phyloP scores from a whole-genome alignment of 2,113 vertebrate species.

The Charina bottae region DNA sequence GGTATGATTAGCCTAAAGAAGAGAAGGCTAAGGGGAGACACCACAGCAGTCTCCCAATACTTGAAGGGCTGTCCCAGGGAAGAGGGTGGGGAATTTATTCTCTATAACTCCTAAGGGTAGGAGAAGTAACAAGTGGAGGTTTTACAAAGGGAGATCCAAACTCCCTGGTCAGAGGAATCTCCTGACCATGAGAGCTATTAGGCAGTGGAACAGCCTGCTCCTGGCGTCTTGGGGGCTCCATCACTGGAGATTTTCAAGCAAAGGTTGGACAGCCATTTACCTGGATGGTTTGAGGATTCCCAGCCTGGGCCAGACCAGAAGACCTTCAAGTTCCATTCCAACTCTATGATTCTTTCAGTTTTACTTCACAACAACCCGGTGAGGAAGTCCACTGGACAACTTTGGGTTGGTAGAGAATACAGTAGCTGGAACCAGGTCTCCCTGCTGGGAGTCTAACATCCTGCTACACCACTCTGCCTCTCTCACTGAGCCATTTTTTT shows the following conservation, averaged over 20 bases:
- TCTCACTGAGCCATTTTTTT: neutral
- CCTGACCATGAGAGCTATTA: neutral
- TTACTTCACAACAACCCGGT: neutral
- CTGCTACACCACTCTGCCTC: neutral
- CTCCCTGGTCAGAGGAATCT: no score
- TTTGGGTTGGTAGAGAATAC: neutral
- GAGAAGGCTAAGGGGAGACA: neutral
- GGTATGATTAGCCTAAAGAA: neutral
- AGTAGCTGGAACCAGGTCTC: neutral
- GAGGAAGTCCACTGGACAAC: neutral
- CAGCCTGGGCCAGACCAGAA: neutral
- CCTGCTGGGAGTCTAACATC: neutral
- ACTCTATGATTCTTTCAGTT: neutral
- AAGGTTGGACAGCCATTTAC: neutral
- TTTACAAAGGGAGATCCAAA: neutral
- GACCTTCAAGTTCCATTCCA: neutral
- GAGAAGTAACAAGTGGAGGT: neutral
- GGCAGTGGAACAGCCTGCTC: neutral
- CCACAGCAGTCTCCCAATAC: neutral
- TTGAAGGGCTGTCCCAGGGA: neutral
- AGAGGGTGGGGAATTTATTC: neutral
- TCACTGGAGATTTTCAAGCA: neutral
- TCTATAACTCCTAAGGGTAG: neutral
- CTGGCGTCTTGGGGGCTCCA: neutral
- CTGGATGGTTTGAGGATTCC: neutral